These are phyloP conservation scores for Podocnemis expansa DNA, from an alignment of 2,113 vertebrate genomes.

Conservation along the genomic window DNA sequence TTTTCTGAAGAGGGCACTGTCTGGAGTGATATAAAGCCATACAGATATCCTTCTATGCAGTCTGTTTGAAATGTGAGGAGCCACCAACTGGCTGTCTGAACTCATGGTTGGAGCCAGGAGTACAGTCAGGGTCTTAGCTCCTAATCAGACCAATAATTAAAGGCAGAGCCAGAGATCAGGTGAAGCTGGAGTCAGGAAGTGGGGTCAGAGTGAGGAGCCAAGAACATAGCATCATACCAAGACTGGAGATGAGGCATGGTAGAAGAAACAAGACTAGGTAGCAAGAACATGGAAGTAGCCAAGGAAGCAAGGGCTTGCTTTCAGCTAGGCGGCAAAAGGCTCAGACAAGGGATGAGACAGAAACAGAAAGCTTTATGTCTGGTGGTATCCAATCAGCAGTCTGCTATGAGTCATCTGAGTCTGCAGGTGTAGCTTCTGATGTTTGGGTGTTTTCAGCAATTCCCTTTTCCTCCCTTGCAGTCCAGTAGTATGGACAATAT, in stretches of 20 bases:
- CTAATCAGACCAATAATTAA: neutral
- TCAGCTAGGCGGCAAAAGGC: neutral
- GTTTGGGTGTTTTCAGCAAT: neutral
- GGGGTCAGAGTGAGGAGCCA: neutral
- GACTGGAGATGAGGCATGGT: neutral
- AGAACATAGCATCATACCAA: neutral
- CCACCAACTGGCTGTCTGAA: neutral
- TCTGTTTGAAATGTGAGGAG: neutral
- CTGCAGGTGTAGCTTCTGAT: neutral
- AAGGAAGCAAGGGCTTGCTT: neutral
- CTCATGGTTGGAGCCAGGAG: neutral
- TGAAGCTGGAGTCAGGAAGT: neutral
- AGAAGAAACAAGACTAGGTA: neutral
- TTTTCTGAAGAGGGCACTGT: neutral
- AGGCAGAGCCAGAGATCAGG: neutral
- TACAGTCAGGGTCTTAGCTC: neutral
- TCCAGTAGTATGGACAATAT: neutral
- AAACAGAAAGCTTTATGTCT: neutral
- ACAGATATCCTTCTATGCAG: neutral
- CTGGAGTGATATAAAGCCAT: conserved; percentile 6
- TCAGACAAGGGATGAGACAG: neutral
- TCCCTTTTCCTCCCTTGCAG: neutral
- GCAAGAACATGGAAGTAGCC: neutral
- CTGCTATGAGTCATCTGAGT: neutral
- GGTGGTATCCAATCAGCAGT: neutral